phyloP scores from a whole-genome alignment of 2,888 invertebrate species.

The Aphidoletes aphidimyza region DNA sequence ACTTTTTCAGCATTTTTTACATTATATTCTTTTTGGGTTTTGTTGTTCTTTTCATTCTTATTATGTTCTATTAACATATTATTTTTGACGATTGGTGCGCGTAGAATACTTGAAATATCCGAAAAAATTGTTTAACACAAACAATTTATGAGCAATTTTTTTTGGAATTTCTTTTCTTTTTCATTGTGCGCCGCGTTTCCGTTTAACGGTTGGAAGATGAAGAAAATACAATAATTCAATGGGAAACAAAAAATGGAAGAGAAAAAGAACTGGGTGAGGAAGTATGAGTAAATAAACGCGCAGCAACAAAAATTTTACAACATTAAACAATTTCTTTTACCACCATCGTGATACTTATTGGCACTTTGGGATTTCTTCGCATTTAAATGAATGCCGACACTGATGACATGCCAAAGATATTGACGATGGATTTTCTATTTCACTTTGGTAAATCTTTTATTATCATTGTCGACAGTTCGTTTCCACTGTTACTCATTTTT shows the following conservation, averaged over 20 bases:
- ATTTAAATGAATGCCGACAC: slow-evolving; percentile 6
- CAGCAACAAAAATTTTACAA: not conserved
- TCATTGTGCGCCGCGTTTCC: not conserved
- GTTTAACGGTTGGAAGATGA: not conserved
- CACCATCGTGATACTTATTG: slow-evolving; percentile 23
- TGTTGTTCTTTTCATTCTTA: not conserved
- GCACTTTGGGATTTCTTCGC: slow-evolving; percentile 4
- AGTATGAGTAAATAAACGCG: not conserved
- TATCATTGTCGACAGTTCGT: not conserved
- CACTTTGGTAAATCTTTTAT: not conserved
- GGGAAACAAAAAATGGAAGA: not conserved
- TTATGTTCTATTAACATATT: not conserved
- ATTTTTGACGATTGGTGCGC: not conserved
- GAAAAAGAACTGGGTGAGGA: not conserved
- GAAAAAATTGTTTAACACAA: slow-evolving; percentile 30
- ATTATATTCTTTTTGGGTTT: not conserved
- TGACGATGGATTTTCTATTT: not conserved
- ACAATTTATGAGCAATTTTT: slow-evolving; percentile 33
- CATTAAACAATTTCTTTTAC: not conserved
- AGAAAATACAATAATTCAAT: too few species aligned
- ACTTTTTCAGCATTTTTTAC: not conserved
- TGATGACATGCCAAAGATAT: not conserved
- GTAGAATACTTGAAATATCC: not conserved
- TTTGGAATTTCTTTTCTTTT: not conserved
- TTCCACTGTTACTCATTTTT: not conserved